Evolutionary conservation across 35 echinoderm and acorn worm genomes (phyloP).

Genomic region (Chiridota heheva): DNA sequence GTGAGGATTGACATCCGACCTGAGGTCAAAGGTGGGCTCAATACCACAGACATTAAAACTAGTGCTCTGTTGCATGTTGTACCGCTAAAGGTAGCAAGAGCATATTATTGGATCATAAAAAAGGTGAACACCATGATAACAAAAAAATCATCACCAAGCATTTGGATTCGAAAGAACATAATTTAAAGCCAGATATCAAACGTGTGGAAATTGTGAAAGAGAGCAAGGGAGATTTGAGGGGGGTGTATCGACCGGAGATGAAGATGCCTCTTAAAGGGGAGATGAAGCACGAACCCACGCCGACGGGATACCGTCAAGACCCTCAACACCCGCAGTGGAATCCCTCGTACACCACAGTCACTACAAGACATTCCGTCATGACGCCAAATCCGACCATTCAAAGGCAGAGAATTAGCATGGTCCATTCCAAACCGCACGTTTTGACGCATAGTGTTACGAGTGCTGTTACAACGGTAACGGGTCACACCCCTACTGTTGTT

Average conservation of each 20-base stretch:
- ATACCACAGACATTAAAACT: too few species aligned
- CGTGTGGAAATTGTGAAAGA: too few species aligned
- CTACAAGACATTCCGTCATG: constrained; percentile 12
- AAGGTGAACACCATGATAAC: too few species aligned
- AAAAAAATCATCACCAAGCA: too few species aligned
- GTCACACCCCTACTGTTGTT: too few species aligned
- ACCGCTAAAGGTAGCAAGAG: too few species aligned
- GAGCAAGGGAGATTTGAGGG: not conserved
- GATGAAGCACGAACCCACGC: not conserved
- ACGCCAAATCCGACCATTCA: constrained; percentile 10
- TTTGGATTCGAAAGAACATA: too few species aligned
- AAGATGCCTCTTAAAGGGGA: constrained; percentile 26
- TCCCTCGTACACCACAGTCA: not conserved
- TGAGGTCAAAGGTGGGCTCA: not conserved
- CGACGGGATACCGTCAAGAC: not conserved
- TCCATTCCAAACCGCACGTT: constrained; percentile 21
- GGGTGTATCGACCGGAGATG: constrained; percentile 34
- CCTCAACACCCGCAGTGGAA: not conserved
- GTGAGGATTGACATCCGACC: not conserved
- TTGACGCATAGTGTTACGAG: constrained; percentile 2
- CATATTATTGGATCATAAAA: too few species aligned
- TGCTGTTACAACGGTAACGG: too few species aligned
- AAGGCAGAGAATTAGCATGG: constrained; percentile 15
- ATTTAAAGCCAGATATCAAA: too few species aligned
- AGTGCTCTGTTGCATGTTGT: too few species aligned